Conservation (phyloP, 2,888 invertebrate species). For the Andrena haemorrhoa region DNA sequence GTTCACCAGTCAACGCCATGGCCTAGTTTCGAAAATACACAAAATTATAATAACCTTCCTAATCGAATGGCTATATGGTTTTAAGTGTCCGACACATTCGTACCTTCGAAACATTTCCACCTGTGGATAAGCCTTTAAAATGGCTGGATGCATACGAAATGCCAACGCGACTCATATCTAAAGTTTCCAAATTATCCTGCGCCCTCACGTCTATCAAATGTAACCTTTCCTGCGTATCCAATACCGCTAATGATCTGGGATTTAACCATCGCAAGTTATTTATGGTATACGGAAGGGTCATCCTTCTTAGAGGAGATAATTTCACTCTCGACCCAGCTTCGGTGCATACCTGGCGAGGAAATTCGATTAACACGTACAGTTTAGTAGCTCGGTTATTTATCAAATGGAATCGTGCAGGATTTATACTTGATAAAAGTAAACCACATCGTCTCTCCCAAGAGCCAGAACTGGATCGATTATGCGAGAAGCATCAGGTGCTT, state of each 20-base stretch:
- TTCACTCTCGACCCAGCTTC: conserved; percentile 86
- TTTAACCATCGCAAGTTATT: conserved; percentile 93
- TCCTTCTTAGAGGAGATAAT: conserved; percentile 89
- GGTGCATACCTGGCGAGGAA: conserved; percentile 85
- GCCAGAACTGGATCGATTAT: conserved; percentile 94
- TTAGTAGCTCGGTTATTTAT: conserved; percentile 2
- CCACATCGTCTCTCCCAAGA: conserved; percentile 93
- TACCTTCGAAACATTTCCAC: conserved; percentile 93
- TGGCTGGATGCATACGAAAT: conserved; percentile 95
- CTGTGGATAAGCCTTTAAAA: conserved; percentile 96
- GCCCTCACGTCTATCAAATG: conserved; percentile 95
- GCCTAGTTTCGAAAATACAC: conserved; percentile 84
- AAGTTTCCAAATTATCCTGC: conserved; percentile 93
- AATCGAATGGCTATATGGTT: background rate
- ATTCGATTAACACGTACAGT: conserved; percentile 31
- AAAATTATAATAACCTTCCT: conserved; percentile 10
- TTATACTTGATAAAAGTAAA: conserved; percentile 94
- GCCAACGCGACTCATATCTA: conserved; percentile 92
- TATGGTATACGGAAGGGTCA: conserved; percentile 90
- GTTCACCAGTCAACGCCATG: conserved; percentile 91
- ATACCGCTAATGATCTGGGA: conserved; percentile 92
- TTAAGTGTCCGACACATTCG: background rate
- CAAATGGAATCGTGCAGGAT: conserved; percentile 41
- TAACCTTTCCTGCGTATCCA: conserved; percentile 94
- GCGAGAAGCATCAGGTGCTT: conserved; percentile 88